Evolutionary conservation across 2,797 vertebrate species (phyloP), one percentile per base, ranked within the genome.

Genomic region (Bradypodion ventrale): DNA sequence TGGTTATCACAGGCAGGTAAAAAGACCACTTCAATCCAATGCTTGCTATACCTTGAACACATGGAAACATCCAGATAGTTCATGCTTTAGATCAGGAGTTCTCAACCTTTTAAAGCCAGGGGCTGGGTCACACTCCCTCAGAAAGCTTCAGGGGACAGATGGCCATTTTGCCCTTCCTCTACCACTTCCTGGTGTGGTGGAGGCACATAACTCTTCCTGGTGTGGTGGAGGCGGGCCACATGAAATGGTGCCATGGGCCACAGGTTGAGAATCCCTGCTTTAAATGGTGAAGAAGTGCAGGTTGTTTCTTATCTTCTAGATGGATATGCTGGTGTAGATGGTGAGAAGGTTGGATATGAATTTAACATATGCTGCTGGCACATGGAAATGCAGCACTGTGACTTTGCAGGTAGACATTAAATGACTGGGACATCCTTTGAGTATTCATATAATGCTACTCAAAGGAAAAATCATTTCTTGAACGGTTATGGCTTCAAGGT

Each of bases 401-500:
- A 44, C 1, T 9, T 13, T 2, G 12, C 10, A 1, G 25, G 27
- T 16, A 8, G 2, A 15, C 66, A 79, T 15, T 16, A 9, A 12
- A 19, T 78, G 29, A 63, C 60, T 1, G 60, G 16, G 13, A 46
- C 37, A 12, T 59, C 37, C 56, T 78, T 0, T 6, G 15, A 32
- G 0, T 19, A 27, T 32, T n/a, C 52, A 19, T 7, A 80, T 16
- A 29, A 46, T 6, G 10, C 7, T 25, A 44, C 10, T 75, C 21
- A 1, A 1, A 44, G 80, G 63, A 32, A 75, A 63, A 73, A 42
- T 23, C 79, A 0, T 1, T 60, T 68, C 29, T 6, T 0, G 3
- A 83, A 85, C 32, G n/a, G 21, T 32, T 65, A 16, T 16, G 15
- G 40, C 1, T 78, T 66, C 66, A 19, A 35, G 10, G 60, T 44